Base-by-base conservation (phyloP, 1,140 invertebrate species). In the Eumaeus atala region DNA sequence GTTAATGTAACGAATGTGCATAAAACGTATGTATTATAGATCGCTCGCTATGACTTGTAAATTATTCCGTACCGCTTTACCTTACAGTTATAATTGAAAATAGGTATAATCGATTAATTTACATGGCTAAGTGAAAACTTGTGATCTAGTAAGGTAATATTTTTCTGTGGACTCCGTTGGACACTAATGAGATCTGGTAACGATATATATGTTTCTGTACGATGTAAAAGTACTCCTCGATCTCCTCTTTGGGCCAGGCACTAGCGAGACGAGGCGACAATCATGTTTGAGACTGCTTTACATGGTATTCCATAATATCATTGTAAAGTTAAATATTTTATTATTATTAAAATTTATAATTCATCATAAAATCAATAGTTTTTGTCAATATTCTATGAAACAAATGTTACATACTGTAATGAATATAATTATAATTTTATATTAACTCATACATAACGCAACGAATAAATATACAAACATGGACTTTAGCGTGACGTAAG, bases 41-140 rank as follows among this genome's bases (percentile, higher is more conserved):
- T 76, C 72, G 77, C 72, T 76, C 72, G 77, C 72, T 69, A 75
- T 84, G 81, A 86, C 79, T 80, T 84, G 77, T 84, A 79, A 80
- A 86, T 83, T 83, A 69, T 77, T 77, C 68, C 72, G 57, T 79
- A 67, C 67, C 74, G 67, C 71, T 38, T 38, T 53, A 52, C 21
- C 62, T 70, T 70, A 70, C 77, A 77, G 79, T 76, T 81, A 68
- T 80, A n/a, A n/a, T 79, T 69, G 6, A 6, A 28, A 28, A 28
- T 70, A 70, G 74, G 74, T 82, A 62, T 78, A 81, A 81, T 77
- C 72, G 70, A 78, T 80, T 84, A 82, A 83, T 81, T 83, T 78
- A 80, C 79, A 81, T 74, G 75, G 68, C 74, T 78, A 83, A 84
- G 76, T 82, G 81, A 73, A 69, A 82, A 81, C 73, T 81, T 84